Conservation (phyloP, 1,140 invertebrate species). For the Hydropsyche tenuis region DNA sequence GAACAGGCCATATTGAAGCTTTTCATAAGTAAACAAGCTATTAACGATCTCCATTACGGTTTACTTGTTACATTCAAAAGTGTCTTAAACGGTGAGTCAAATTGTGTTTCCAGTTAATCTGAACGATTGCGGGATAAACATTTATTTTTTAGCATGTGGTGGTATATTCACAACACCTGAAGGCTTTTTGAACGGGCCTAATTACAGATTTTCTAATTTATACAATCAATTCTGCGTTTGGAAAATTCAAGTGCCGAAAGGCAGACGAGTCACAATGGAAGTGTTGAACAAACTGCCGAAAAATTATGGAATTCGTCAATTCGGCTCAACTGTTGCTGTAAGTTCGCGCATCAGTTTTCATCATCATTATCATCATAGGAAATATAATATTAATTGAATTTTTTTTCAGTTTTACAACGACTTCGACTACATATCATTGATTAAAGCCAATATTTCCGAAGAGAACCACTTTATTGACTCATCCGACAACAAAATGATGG, state of each 20-base stretch:
- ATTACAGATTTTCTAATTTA: no score
- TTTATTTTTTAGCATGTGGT: constrained; percentile 63
- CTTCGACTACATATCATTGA: constrained; percentile 53
- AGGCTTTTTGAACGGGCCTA: no score
- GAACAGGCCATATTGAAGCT: constrained; percentile 30
- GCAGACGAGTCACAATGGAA: constrained; percentile 65
- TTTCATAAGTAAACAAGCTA: neutral
- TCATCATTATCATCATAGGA: no score
- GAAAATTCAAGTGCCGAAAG: constrained; percentile 71
- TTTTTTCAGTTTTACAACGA: constrained; percentile 58
- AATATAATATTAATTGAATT: neutral
- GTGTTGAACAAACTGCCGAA: constrained; percentile 55
- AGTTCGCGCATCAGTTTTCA: neutral
- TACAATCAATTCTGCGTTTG: constrained; percentile 76
- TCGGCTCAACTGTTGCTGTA: constrained; percentile 24
- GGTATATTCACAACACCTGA: constrained; percentile 59
- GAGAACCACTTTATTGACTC: constrained; percentile 62
- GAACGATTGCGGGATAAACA: neutral
- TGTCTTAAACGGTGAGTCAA: constrained; percentile 62
- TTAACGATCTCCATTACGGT: neutral
- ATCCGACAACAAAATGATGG: constrained; percentile 68
- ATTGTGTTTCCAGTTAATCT: neutral
- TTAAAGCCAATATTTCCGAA: constrained; percentile 52
- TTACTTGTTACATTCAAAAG: constrained; percentile 68
- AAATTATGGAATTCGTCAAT: neutral